Conservation (phyloP, 37 sponge, comb jelly and placozoan genomes). For the Eunapius fragilis region DNA sequence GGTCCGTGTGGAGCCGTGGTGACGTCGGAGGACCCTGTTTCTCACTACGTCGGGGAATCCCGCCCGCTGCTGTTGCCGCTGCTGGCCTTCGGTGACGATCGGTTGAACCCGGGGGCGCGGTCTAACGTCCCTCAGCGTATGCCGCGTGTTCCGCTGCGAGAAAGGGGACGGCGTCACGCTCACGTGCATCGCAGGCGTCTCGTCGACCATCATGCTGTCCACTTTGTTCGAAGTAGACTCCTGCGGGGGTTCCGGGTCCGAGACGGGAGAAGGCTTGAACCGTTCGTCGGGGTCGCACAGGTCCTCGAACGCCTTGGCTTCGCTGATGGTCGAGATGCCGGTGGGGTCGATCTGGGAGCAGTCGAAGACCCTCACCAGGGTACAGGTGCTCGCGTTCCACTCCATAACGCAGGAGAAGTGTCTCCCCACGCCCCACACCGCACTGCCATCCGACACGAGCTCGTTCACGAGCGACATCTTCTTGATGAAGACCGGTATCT, state of each 20-base stretch:
- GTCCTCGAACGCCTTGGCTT: slow-evolving; percentile 48
- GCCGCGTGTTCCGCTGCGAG: slow-evolving; percentile 31
- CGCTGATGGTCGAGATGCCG: slow-evolving; percentile 30
- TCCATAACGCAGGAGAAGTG: slow-evolving; percentile 82
- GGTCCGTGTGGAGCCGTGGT: slow-evolving; percentile 74
- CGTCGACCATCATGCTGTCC: slow-evolving; percentile 26
- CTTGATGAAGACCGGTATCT: slow-evolving; percentile 67
- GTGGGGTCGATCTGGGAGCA: slow-evolving; percentile 78
- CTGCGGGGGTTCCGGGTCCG: background rate
- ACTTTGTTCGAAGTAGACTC: background rate
- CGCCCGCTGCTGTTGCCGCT: background rate
- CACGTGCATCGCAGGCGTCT: slow-evolving; percentile 22
- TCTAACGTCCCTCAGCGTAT: slow-evolving; percentile 24
- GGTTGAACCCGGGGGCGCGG: slow-evolving; percentile 21
- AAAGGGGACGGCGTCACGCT: slow-evolving; percentile 24
- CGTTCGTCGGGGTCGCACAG: slow-evolving; percentile 15
- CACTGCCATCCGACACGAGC: slow-evolving; percentile 69
- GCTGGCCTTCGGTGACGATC: slow-evolving; percentile 9
- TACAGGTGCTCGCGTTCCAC: slow-evolving; percentile 70
- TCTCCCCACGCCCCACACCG: slow-evolving; percentile 84
- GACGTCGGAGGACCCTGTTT: slow-evolving; percentile 30
- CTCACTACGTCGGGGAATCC: background rate
- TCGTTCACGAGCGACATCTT: slow-evolving; percentile 69
- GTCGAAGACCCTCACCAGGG: slow-evolving; percentile 60
- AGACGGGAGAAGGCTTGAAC: background rate